Evolutionary conservation across 1,140 invertebrate species (phyloP), one percentile per base, ranked within the genome.

Genomic region (Stegodyphus dumicola): DNA sequence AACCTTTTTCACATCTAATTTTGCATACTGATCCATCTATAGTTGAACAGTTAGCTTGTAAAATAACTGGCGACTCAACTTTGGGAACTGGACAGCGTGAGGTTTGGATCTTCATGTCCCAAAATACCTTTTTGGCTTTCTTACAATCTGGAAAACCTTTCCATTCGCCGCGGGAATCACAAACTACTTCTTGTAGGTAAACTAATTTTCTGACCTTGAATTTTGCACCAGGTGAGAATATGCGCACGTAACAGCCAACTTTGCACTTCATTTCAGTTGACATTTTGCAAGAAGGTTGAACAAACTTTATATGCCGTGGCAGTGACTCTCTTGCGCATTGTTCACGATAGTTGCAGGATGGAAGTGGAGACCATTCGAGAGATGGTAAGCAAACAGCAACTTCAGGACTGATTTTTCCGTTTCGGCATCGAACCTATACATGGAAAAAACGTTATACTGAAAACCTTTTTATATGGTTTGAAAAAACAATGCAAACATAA

Each of bases 321-420:
- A 33, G 33, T 33, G 33, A 33, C 33, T 33, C 33, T 33, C 1
- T 33, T 33, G 33, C 33, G 33, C 33, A 33, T 33, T 33, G 33
- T 3, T 33, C 33, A 33, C 33, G 33, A 5, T 2, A 10, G 5
- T 18, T 51, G 15, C 77, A 80, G 3, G 6, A 2, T 5, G 53
- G 53, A 5, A 49, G 13, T 0, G 7, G 1, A 7, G 10, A 56
- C 77, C 77, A 80, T 52, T 18, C 56, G 0, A 9, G 1, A 2
- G 9, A 15, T 0, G 48, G 56, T 15, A 60, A 60, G 56, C 56
- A 60, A 60, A 5, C 15, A 9, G 56, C 56, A 9, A 15, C 15
- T 78, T 78, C 64, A 0, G 49, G 7, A 49, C n/a, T 10, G 54
- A 78, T 54, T 69, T 54, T 69, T 10, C 77, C 77, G 33, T 78